Evolutionary conservation across 2,888 invertebrate genomes (phyloP).

Genomic region (Agriopis aurantiaria): DNA sequence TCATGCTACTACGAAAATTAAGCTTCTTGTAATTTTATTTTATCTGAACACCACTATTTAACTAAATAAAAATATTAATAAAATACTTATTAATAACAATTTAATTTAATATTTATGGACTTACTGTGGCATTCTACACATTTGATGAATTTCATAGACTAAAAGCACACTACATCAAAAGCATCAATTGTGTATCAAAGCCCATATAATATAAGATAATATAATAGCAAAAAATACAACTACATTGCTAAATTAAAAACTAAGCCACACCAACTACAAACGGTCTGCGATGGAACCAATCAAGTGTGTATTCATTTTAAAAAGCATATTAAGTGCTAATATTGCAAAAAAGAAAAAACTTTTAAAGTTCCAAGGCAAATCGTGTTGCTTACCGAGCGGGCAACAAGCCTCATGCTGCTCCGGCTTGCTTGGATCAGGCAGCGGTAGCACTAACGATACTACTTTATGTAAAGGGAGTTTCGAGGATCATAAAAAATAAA

Average conservation of each 20-base stretch:
- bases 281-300: conserved; percentile 68
- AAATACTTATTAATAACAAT: conserved; percentile 48
- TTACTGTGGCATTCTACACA: conserved; percentile 61
- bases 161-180: conserved; percentile 56
- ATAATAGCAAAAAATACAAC: conserved; percentile 44
- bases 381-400: conserved; percentile 91
- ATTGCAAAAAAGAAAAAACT: conserved; percentile 42
- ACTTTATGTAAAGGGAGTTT: conserved; percentile 76
- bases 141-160: conserved; percentile 52
- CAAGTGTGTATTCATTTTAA: conserved; percentile 28
- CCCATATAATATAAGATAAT: conserved; percentile 39
- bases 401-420: conserved; percentile 97
- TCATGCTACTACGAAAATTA: conserved; percentile 68
- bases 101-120: conserved; percentile 40
- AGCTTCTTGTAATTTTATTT: conserved; percentile 46
- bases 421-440: conserved; percentile 94
- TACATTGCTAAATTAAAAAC: conserved; percentile 63
- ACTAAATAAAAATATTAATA: conserved; percentile 46
- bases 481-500: conserved; percentile 74
- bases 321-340: conserved; percentile 41
- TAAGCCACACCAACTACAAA: conserved; percentile 76
- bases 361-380: conserved; percentile 64
- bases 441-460: conserved; percentile 92
- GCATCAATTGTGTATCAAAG: conserved; percentile 56
- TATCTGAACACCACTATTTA: conserved; percentile 38